phyloP scores from a whole-genome alignment of 1,140 invertebrate genomes.

The Drosophila melanogaster region Release_6_plus_ISO1_MT NT_033777.3:18397501-18398000 shows the following conservation, averaged over 20 bases:
- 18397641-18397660: slow-evolving; percentile 41
- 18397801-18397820: slow-evolving; percentile 33
- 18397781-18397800: slow-evolving; percentile 29
- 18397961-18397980: too few relatives aligned
- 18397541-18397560: slow-evolving; percentile 65
- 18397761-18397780: slow-evolving; percentile 25
- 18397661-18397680: slow-evolving; percentile 47
- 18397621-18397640: slow-evolving; percentile 40
- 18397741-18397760: slow-evolving; percentile 12
- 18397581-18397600: slow-evolving; percentile 8
- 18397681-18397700: slow-evolving; percentile 41
- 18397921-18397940: slow-evolving; percentile 16
- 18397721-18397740: background rate
- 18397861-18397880: slow-evolving; percentile 21
- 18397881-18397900: slow-evolving; percentile 10
- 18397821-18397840: slow-evolving; percentile 9
- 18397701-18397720: slow-evolving; percentile 37
- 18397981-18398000: background rate
- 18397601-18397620: slow-evolving; percentile 61
- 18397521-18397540: slow-evolving; percentile 69
- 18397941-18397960: background rate
- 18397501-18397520: slow-evolving; percentile 57
- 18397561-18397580: slow-evolving; percentile 60
- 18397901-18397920: slow-evolving; percentile 3
- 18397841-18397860: background rate